Base-by-base conservation (phyloP, 1,140 invertebrate genomes). In the Drosophila busckii region DNA sequence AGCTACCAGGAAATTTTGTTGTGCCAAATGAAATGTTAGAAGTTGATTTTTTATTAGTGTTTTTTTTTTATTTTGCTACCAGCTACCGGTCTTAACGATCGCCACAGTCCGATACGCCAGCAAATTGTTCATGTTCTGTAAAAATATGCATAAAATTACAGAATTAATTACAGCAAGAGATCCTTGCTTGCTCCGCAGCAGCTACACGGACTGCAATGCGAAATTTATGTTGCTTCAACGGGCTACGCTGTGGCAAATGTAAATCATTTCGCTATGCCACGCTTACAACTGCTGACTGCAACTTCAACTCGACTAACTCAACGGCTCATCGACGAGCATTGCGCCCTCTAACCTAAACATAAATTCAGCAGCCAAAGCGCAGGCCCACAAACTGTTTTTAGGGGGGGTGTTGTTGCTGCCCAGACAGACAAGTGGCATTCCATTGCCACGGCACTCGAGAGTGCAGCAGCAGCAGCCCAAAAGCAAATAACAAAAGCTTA, bases 391-490 rank as follows among this genome's bases (percentile, higher is more conserved):
- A 37, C 56, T 59, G 58, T 50, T 62, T 42, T 9, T 13, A 19
- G 42, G 19, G 12, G 19, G 13, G 4, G 3, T 26, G 44, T n/a
- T n/a, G n/a, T n/a, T n/a, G n/a, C n/a, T n/a, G 19, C 35, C 19
- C 13, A 76, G 76, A 75, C 65, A 84, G 82, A 70, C 82, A 84
- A 84, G 82, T 84, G 82, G 82, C 83, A 84, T 84, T 82, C 82
- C 82, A 76, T 55, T 70, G 71, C 67, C 67, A 63, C 38, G 67
- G 58, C 65, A 66, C 59, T 82, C 53, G 42, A 73, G 54, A 38
- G 45, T 58, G 53, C 34, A n/a, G 31, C 37, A 46, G 42, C 40
- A 42, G 61, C 52, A 54, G 42, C 37, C 52, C 44, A 63, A 76
- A 76, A 82, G 76, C 50, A 83, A 76, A 76, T 70, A 84, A 63